Base-by-base conservation (phyloP, 2,113 vertebrate genomes). In the Patagioenas fasciata region DNA sequence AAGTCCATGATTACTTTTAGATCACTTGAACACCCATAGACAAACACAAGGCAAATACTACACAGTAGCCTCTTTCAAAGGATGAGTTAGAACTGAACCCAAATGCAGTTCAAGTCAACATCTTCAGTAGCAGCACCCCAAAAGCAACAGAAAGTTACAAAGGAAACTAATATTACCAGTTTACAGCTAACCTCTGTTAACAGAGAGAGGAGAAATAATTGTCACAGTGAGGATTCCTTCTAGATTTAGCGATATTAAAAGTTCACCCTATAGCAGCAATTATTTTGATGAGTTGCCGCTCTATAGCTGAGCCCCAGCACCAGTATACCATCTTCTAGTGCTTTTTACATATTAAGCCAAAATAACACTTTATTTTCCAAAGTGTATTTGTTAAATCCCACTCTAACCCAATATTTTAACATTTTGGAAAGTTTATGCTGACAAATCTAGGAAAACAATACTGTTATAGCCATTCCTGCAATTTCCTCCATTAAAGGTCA, bases 391-490 rank as follows among this genome's bases (percentile, higher is more conserved):
- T 89, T 92, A 92, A 81, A 95, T 87, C 85, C 60, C 74, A 89
- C 96, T 93, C 93, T 94, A 91, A 96, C 80, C 31, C 86, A 95
- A 71, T 78, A 95, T 86, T 97, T 97, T 96, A 97, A 95, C 10
- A 60, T 78, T 94, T 94, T 85, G 44, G 92, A 97, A 96, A 81
- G 85, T 62, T 93, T 95, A 96, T 57, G 31, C 86, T 94, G 95
- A 97, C 96, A 98, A 92, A 95, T 85, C 71, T 82, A 95, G 89
- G 93, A 98, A 97, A 98, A 97, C 95, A 58, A 86, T 67, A 57
- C 62, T 97, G 95, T 96, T 95, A 96, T 94, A 98, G 95, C 87
- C 57, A 97, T 96, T 97, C 95, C 82, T 94, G 94, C 85, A 97
- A 96, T 97, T 91, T 71, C 48, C 92, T 96, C 95, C 91, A 93